Percentiles rank a stretch among this genome's conserved stretches.
Evolutionary conservation across 2,113 vertebrate genomes (phyloP).

Genomic region (Takifugu bimaculatus): DNA sequence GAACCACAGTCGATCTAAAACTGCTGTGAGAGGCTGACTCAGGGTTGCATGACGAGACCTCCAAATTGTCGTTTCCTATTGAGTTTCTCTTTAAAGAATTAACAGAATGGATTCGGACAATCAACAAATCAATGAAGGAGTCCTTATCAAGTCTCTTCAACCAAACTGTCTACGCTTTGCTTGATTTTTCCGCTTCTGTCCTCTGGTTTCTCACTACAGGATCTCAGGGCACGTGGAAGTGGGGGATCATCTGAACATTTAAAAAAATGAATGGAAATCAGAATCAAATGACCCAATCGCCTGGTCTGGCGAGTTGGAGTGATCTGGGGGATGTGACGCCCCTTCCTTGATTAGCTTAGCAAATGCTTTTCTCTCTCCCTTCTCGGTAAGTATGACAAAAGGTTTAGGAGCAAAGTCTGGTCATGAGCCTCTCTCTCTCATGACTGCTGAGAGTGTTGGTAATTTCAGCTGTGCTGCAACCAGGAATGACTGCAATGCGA

Average conservation of each 20-base stretch:
- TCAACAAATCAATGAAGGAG: not conserved
- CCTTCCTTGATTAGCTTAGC: constrained; percentile 38
- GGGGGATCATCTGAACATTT: constrained; percentile 25
- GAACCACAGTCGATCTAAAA: not conserved
- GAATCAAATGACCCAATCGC: constrained; percentile 40
- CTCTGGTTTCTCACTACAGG: not conserved
- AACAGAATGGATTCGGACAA: not conserved
- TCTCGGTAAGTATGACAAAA: constrained; percentile 48
- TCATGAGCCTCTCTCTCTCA: constrained; percentile 62
- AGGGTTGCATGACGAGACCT: not conserved
- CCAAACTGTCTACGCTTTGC: too few relatives aligned
- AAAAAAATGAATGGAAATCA: constrained; percentile 41
- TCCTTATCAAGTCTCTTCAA: not conserved
- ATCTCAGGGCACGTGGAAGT: constrained; percentile 4
- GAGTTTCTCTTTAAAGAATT: too few relatives aligned
- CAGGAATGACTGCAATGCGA: constrained; percentile 62
- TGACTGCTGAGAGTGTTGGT: constrained; percentile 52
- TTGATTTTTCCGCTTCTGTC: not conserved
- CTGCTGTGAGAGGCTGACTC: not conserved
- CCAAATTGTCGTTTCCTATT: not conserved
- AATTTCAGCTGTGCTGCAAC: constrained; percentile 59
- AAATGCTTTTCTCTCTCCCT: constrained; percentile 20
- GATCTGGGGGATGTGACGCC: constrained; percentile 37
- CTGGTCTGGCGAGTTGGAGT: constrained; percentile 30
- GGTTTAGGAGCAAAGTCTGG: constrained; percentile 46